Evolutionary conservation across 2,113 vertebrate genomes (phyloP).

Genomic region (Melanerpes aurifrons): DNA sequence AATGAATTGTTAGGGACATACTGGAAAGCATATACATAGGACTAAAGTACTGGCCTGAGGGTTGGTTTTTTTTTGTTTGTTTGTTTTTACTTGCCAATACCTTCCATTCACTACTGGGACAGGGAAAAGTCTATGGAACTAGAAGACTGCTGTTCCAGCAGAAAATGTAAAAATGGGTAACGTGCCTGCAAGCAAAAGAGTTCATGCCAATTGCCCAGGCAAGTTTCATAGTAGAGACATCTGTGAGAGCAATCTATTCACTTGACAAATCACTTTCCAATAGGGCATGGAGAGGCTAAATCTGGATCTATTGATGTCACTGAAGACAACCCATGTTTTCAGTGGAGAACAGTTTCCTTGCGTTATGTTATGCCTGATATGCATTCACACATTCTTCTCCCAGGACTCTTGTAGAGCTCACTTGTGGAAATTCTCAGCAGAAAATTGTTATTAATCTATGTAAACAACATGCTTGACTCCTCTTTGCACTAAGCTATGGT

Average conservation of each 20-base stretch:
- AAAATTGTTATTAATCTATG: not conserved
- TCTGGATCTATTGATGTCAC: not conserved
- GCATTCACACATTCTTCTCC: not conserved
- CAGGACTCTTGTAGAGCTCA: not conserved
- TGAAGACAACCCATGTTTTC: not conserved
- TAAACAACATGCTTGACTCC: not conserved
- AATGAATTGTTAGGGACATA: not conserved
- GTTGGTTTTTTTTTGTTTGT: not conserved
- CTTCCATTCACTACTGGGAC: not conserved
- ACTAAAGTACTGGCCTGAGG: not conserved
- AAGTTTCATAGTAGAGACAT: not conserved
- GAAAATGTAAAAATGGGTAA: not conserved
- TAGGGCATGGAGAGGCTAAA: not conserved
- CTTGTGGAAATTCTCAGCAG: not conserved
- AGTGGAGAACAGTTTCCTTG: not conserved
- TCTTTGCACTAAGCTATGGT: not conserved
- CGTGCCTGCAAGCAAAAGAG: not conserved
- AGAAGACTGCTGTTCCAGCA: not conserved
- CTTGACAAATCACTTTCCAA: not conserved
- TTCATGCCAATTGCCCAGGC: not conserved
- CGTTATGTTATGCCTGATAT: not conserved
- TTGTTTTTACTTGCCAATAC: not conserved
- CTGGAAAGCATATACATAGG: fast-evolving
- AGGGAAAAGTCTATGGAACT: not conserved
- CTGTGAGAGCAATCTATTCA: not conserved